Conservation (phyloP, 2,888 invertebrate genomes). For the Petrolisthes cinctipes region DNA sequence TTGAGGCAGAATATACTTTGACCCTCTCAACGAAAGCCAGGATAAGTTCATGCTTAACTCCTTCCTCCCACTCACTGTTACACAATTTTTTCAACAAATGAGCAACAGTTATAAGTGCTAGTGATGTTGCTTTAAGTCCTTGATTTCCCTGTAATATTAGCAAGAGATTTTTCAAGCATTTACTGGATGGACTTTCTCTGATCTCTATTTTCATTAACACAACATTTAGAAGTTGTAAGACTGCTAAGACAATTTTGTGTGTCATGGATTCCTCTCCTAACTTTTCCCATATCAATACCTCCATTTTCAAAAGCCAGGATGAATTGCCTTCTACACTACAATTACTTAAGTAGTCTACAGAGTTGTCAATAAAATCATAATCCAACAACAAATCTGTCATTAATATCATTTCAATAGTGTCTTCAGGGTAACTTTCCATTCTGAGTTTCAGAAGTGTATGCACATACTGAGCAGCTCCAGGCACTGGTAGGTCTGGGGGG, state of each 20-base stretch:
- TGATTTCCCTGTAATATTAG: conserved; percentile 28
- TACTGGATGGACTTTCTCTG: neutral
- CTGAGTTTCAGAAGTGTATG: conserved; percentile 1
- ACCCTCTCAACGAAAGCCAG: conserved; percentile 13
- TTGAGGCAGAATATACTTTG: conserved; percentile 24
- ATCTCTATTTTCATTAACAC: conserved; percentile 21
- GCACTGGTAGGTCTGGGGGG: neutral
- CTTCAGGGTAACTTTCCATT: neutral
- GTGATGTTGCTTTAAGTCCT: conserved; percentile 28
- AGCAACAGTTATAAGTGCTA: conserved; percentile 27
- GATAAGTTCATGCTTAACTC: neutral
- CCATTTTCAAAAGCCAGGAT: conserved; percentile 18
- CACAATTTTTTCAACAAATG: conserved; percentile 16
- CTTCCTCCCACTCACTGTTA: neutral
- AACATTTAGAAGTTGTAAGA: conserved; percentile 6
- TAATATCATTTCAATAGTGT: conserved; percentile 13
- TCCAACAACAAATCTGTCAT: neutral
- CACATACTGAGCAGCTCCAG: conserved; percentile 40
- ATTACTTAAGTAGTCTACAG: neutral
- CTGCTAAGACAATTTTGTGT: neutral
- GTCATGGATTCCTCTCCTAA: conserved; percentile 2
- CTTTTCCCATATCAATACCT: conserved; percentile 20
- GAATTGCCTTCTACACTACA: neutral
- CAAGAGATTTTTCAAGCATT: conserved; percentile 23
- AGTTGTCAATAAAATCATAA: neutral